Evolutionary conservation across 2,888 invertebrate genomes (phyloP).

Genomic region (Aleiodes alternator): DNA sequence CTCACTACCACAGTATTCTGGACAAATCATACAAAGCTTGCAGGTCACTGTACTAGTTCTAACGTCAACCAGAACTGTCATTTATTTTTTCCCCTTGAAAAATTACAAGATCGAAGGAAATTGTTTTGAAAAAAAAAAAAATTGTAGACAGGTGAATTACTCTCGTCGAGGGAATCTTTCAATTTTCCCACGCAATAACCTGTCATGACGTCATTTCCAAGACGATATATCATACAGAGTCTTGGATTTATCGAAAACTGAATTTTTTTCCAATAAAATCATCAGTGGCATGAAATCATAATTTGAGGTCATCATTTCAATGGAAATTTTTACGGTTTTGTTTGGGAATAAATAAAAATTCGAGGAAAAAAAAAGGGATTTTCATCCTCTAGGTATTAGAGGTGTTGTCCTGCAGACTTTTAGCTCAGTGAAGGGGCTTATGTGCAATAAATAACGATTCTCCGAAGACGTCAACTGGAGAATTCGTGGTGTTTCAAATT

Average conservation of each 20-base stretch:
- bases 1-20: slow-evolving; percentile 65
- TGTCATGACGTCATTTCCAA: not conserved
- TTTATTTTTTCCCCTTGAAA: slow-evolving; percentile 38
- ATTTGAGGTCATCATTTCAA: too few relatives aligned
- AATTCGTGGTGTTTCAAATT: slow-evolving; percentile 68
- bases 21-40: slow-evolving; percentile 70
- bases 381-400: slow-evolving; percentile 13
- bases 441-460: slow-evolving; percentile 69
- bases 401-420: not conserved
- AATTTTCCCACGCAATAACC: not conserved
- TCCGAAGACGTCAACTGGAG: slow-evolving; percentile 64
- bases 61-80: too few relatives aligned
- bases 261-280: too few relatives aligned
- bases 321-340: too few relatives aligned
- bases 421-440: slow-evolving; percentile 59
- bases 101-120: not conserved
- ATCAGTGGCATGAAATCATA: too few relatives aligned
- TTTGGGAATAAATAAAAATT: not conserved
- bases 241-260: too few relatives aligned
- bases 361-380: not conserved
- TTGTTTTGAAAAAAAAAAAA: slow-evolving; percentile 9
- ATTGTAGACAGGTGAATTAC: not conserved
- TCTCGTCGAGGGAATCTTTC: slow-evolving; percentile 3
- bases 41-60: slow-evolving; percentile 36
- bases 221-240: not conserved